These are phyloP conservation scores for Hydrozoanthus gracilis DNA, from an alignment of 92 coral and sea anemone genomes.

Conservation along the genomic window DNA sequence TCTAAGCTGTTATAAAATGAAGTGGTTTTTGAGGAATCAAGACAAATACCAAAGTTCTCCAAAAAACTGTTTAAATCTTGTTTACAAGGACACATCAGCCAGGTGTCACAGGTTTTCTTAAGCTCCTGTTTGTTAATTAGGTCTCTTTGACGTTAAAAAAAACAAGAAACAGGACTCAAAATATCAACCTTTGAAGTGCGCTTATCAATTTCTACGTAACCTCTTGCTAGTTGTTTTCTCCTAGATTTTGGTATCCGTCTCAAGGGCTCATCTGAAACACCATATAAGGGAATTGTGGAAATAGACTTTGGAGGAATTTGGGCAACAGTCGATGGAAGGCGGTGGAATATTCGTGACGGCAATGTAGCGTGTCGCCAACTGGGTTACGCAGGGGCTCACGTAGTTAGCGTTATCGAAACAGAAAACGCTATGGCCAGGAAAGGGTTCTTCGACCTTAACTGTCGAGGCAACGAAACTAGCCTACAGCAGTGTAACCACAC, in stretches of 20 bases:
- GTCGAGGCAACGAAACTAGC: constrained; percentile 19
- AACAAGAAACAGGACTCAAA: too few species aligned
- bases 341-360: constrained; percentile 34
- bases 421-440: not conserved
- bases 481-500: constrained; percentile 27
- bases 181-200: too few species aligned
- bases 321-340: not conserved
- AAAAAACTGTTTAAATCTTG: too few species aligned
- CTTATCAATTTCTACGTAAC: not conserved
- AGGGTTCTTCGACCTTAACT: not conserved
- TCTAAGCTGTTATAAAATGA: not conserved
- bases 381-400: constrained; percentile 21
- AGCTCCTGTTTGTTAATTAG: too few species aligned
- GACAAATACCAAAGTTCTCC: too few species aligned
- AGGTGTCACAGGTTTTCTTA: too few species aligned
- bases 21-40: not conserved
- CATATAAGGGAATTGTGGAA: constrained; percentile 20
- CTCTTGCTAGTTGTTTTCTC: not conserved
- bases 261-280: constrained; percentile 10
- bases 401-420: not conserved
- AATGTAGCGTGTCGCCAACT: constrained; percentile 37
- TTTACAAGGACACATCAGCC: too few species aligned
- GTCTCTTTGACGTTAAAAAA: too few species aligned
- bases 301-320: constrained; percentile 10
- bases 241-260: constrained; percentile 29